Percentiles rank a stretch among this genome's conserved stretches.
Evolutionary conservation across 2,113 vertebrate species (phyloP).

Genomic region (Aspidoscelis tigris): DNA sequence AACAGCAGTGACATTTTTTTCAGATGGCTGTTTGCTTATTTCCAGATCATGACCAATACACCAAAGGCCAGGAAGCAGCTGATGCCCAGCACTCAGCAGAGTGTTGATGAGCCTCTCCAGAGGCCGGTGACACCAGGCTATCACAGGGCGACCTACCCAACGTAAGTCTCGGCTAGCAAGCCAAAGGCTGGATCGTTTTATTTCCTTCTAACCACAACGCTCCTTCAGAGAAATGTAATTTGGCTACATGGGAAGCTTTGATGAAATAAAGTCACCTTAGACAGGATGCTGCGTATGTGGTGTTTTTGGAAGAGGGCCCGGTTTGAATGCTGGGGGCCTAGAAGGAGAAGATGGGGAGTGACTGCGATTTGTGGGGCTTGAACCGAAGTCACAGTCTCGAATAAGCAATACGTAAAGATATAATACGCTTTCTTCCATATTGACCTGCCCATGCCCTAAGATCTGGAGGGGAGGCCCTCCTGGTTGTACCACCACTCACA

Average conservation of each 20-base stretch:
- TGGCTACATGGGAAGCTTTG: background rate
- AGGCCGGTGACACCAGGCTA: conserved; percentile 88
- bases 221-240: background rate
- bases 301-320: conserved; percentile 8
- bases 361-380: background rate
- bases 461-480: too few species aligned
- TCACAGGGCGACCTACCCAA: conserved; percentile 71
- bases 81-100: conserved; percentile 63
- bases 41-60: conserved; percentile 94
- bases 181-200: background rate
- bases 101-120: conserved; percentile 86
- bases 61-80: conserved; percentile 82
- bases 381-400: background rate
- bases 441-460: too few species aligned
- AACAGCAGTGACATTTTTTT: background rate
- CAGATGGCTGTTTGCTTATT: background rate
- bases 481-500: too few species aligned
- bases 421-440: background rate
- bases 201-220: conserved; percentile 12
- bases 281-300: conserved; percentile 35
- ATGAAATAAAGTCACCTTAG: conserved; percentile 51
- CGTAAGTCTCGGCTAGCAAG: conserved; percentile 76
- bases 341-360: background rate
- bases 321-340: background rate
- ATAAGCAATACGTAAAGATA: background rate